Conservation (phyloP, 2,113 vertebrate species). For the Meriones unguiculatus region DNA sequence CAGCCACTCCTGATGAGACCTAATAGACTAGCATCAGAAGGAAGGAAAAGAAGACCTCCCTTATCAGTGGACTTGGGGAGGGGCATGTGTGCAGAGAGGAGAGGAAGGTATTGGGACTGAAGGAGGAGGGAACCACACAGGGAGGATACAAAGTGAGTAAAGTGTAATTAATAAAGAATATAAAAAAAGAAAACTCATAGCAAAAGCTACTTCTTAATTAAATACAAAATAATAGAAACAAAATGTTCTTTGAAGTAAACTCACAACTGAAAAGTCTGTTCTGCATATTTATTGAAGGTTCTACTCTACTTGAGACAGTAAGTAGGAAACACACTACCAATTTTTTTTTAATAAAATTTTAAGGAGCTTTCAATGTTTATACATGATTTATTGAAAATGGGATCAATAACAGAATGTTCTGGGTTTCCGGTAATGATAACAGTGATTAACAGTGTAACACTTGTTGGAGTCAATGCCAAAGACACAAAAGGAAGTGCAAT, state of each 20-base stretch:
- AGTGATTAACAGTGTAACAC: conserved; percentile 41
- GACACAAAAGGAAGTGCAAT: conserved; percentile 3
- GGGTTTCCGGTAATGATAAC: conserved; percentile 48
- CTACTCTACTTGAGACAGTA: background rate
- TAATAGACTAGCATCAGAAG: too few relatives aligned
- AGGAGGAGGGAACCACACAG: too few relatives aligned
- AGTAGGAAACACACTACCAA: background rate
- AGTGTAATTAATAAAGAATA: background rate
- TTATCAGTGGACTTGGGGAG: too few relatives aligned
- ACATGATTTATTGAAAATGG: conserved; percentile 61
- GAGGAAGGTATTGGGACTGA: too few relatives aligned
- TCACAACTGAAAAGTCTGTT: background rate
- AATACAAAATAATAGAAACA: background rate
- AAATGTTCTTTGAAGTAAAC: conserved; percentile 13
- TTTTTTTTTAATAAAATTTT: background rate
- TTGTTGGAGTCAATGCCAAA: background rate
- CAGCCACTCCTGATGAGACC: too few relatives aligned
- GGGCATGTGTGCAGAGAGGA: too few relatives aligned
- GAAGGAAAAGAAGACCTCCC: too few relatives aligned
- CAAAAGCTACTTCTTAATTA: background rate
- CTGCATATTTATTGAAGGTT: background rate
- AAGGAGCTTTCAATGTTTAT: conserved; percentile 49
- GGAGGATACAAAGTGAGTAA: too few relatives aligned
- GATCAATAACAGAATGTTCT: conserved; percentile 53
- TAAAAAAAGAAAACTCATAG: background rate